phyloP scores from a whole-genome alignment of 53 echinoderm and acorn worm genomes.

The Paelopatides confundens region DNA sequence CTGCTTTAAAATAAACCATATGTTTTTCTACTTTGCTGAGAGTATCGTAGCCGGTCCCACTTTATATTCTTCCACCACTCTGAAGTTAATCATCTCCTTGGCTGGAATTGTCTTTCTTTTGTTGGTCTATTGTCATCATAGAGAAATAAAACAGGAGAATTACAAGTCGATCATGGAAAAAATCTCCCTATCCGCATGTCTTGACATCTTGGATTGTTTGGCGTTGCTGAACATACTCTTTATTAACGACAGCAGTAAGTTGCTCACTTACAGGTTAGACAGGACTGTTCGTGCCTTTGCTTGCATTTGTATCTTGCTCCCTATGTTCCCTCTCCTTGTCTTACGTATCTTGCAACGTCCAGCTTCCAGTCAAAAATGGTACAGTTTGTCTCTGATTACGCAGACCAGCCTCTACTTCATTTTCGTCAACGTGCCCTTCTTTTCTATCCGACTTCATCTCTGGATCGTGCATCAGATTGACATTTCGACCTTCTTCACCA shows the following conservation, averaged over 20 bases:
- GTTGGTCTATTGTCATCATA: constrained; percentile 74
- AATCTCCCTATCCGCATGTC: constrained; percentile 64
- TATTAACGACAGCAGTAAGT: constrained; percentile 12
- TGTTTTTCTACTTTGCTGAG: constrained; percentile 80
- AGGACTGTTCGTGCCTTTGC: constrained; percentile 73
- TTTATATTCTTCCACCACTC: constrained; percentile 66
- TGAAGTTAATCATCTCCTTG: constrained; percentile 77
- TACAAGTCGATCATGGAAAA: constrained; percentile 74
- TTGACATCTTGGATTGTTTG: constrained; percentile 81
- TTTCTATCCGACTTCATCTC: constrained; percentile 67
- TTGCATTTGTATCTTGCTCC: constrained; percentile 76
- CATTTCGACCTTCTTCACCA: constrained; percentile 83
- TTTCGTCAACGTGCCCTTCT: constrained; percentile 77
- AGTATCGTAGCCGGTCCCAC: background rate
- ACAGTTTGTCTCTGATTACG: constrained; percentile 56
- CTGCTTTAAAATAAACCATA: constrained; percentile 66
- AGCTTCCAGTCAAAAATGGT: constrained; percentile 54
- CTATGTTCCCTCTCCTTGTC: constrained; percentile 65
- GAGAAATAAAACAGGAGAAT: constrained; percentile 62
- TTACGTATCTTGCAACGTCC: constrained; percentile 58
- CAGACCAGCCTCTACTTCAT: constrained; percentile 69
- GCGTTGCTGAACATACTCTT: constrained; percentile 74
- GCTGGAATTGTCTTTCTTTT: constrained; percentile 71
- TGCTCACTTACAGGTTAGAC: constrained; percentile 58
- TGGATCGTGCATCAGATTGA: constrained; percentile 75